phyloP scores from a whole-genome alignment of 2,888 invertebrate species.

The Bombylius discolor region DNA sequence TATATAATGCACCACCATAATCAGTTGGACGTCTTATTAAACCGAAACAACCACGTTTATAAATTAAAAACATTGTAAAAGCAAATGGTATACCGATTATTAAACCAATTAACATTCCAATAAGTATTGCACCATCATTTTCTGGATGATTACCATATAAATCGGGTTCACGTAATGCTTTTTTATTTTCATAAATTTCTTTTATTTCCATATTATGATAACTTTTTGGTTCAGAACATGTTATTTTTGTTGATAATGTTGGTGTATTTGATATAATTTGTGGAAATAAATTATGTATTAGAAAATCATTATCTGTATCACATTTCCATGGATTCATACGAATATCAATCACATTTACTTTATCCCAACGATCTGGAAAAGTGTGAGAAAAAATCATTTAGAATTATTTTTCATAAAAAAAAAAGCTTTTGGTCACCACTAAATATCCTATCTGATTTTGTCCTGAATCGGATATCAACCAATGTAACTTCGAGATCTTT shows the following conservation, averaged over 20 bases:
- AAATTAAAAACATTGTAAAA: slow-evolving; percentile 44
- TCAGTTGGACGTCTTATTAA: slow-evolving; percentile 43
- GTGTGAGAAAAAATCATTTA: too few relatives aligned
- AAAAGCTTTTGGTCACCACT: background rate
- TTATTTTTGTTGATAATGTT: slow-evolving; percentile 28
- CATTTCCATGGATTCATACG: slow-evolving; percentile 64
- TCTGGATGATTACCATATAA: slow-evolving; percentile 50
- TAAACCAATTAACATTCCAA: slow-evolving; percentile 52
- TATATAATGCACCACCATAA: slow-evolving; percentile 59
- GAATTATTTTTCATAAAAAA: background rate
- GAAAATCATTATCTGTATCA: slow-evolving; percentile 66
- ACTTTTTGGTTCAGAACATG: slow-evolving; percentile 54
- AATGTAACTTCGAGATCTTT: too few relatives aligned
- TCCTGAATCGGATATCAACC: too few relatives aligned
- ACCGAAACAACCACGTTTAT: slow-evolving; percentile 52
- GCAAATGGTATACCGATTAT: slow-evolving; percentile 51
- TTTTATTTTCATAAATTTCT: slow-evolving; percentile 42
- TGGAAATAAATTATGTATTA: slow-evolving; percentile 52
- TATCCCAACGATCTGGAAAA: slow-evolving; percentile 56
- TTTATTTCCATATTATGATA: slow-evolving; percentile 47
- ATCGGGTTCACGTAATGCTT: slow-evolving; percentile 54
- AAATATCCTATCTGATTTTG: background rate
- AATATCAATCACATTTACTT: slow-evolving; percentile 51
- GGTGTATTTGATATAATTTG: slow-evolving; percentile 32
- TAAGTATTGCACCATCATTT: slow-evolving; percentile 52